Base-by-base conservation (phyloP, 2,888 invertebrate genomes). In the Copidosoma aretas region DNA sequence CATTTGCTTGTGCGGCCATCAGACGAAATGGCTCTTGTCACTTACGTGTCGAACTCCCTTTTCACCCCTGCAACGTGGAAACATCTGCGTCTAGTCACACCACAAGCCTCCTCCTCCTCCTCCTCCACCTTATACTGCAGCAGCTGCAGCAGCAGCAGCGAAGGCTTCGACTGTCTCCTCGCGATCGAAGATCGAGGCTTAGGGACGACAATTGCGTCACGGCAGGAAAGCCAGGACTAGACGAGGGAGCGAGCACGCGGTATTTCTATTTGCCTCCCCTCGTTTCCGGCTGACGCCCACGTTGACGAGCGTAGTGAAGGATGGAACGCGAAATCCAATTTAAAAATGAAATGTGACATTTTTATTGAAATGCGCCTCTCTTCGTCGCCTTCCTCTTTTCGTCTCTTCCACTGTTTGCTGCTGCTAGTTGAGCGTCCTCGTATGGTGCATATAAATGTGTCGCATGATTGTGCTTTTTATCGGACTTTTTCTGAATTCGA, bases 341-440 rank as follows among this genome's bases (percentile, higher is more conserved):
- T 77, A 70, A 75, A 75, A 77, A 76, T 76, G 73, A 75, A 77
- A 77, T 77, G 75, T 77, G 77, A 77, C 77, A 69, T 75, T 77
- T 76, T 77, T 77, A 77, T 77, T 77, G 78, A 77, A 77, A 77
- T 77, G 72, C 74, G 65, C 67, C 62, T 67, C 72, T 39, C 41
- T 21, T 24, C 54, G 65, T 24, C 21, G 25, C 32, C 41, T 41
- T 14, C 14, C 41, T 41, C 41, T 41, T 14, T 41, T 14, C 14
- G 10, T 41, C 41, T 41, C 43, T 46, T 17, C 17, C 43, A 15
- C 43, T 46, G 3, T 46, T 17, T 32, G 32, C 32, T 32, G 32
- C 32, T 32, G 8, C 43, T 4, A 46, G 8, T 3, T 3, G 17
- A 15, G 43, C 43, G 14, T 46, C 43, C 8, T 32, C 8, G 32